Percentiles rank a stretch among this genome's conserved stretches.
Conservation (phyloP, 1,140 invertebrate genomes). For the Drosophila nigrodunni region DNA sequence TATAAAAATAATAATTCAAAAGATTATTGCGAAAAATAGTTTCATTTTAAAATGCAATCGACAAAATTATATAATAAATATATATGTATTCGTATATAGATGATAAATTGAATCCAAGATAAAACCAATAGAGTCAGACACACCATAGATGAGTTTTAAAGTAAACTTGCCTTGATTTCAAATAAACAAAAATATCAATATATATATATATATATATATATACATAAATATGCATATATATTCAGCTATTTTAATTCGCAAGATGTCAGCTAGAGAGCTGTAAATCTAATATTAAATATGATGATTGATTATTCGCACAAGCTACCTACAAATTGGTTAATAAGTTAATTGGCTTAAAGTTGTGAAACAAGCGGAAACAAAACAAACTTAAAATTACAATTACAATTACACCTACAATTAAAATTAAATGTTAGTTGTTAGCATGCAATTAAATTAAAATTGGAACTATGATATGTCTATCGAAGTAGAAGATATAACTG, state of each 20-base stretch:
- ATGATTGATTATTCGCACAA: constrained; percentile 62
- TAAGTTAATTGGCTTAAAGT: constrained; percentile 71
- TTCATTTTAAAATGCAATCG: constrained; percentile 28
- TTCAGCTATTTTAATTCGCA: constrained; percentile 32
- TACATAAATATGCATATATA: constrained; percentile 19
- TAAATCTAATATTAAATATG: constrained; percentile 44
- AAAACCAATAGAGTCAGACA: constrained; percentile 15
- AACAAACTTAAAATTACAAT: constrained; percentile 42
- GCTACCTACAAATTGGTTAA: constrained; percentile 75
- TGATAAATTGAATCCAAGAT: constrained; percentile 3
- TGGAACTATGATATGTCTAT: constrained; percentile 33
- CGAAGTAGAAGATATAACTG: constrained; percentile 17
- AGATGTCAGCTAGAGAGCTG: constrained; percentile 15
- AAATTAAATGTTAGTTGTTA: constrained; percentile 78
- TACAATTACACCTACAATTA: constrained; percentile 40
- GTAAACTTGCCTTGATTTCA: constrained; percentile 40
- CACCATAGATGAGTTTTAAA: constrained; percentile 21
- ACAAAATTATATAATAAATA: constrained; percentile 7
- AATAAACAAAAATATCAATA: constrained; percentile 5
- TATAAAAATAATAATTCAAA: constrained; percentile 17
- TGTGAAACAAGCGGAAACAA: constrained; percentile 46
- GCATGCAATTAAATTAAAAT: constrained; percentile 54
- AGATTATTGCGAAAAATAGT: constrained; percentile 41
- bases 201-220: constrained; percentile 3
- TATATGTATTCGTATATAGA: constrained; percentile 22